Evolutionary conservation across 2,888 invertebrate genomes (phyloP).

Genomic region (Caenorhabditis doughertyi): DNA sequence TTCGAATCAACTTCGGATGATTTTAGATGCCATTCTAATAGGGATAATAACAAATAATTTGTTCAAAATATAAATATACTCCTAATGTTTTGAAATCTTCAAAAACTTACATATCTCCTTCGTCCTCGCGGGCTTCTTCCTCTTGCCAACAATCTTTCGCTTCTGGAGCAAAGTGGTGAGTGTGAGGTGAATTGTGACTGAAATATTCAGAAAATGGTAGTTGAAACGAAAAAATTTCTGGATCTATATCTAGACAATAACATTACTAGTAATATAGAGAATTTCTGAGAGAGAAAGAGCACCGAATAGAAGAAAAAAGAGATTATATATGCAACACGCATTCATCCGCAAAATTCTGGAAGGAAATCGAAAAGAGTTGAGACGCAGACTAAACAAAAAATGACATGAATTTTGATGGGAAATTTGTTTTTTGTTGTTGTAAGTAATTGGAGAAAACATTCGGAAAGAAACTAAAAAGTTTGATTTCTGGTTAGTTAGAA

Average conservation of each 20-base stretch:
- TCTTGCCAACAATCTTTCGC: slow-evolving; percentile 81
- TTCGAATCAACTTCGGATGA: no score
- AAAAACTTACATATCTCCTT: slow-evolving; percentile 55
- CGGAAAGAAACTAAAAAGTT: neutral
- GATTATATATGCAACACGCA: slow-evolving; percentile 63
- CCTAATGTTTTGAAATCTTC: neutral
- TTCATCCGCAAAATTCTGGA: slow-evolving; percentile 62
- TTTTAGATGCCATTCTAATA: no score
- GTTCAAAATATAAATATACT: no score
- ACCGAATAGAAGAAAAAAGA: neutral
- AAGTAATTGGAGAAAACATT: neutral
- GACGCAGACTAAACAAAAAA: slow-evolving; percentile 47
- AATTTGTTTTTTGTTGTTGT: no score
- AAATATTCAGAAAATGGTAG: slow-evolving; percentile 31
- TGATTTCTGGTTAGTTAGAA: slow-evolving; percentile 15
- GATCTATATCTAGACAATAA: slow-evolving; percentile 1
- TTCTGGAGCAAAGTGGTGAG: slow-evolving; percentile 80
- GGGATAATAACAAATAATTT: no score
- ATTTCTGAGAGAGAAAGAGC: slow-evolving; percentile 16
- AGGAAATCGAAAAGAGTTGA: slow-evolving; percentile 29
- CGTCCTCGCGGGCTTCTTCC: slow-evolving; percentile 63
- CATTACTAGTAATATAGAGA: slow-evolving; percentile 20
- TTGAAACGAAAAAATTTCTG: no score
- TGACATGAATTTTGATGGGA: slow-evolving; percentile 52
- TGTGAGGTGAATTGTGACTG: slow-evolving; percentile 75